Evolutionary conservation across 2,888 invertebrate genomes (phyloP).

Genomic region (Steinernema carpocapsae): DNA sequence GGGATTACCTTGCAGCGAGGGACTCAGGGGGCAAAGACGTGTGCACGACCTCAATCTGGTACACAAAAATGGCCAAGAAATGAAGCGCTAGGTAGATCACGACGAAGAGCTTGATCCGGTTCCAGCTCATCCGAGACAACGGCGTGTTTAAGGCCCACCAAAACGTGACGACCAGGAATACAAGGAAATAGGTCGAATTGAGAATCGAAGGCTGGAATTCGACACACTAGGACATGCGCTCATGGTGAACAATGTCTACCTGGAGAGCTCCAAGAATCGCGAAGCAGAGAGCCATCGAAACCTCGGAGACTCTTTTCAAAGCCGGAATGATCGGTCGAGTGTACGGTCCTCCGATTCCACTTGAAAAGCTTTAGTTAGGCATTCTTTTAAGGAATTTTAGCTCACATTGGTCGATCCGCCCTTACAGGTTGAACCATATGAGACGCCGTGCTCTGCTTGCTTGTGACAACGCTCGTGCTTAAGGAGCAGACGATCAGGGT

Average conservation of each 20-base stretch:
- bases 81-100: constrained; percentile 60
- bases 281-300: constrained; percentile 55
- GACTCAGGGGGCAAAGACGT: constrained; percentile 45
- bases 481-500: constrained; percentile 51
- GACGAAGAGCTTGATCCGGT: constrained; percentile 48
- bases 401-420: constrained; percentile 9
- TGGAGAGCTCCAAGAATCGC: constrained; percentile 57
- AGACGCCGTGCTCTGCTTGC: constrained; percentile 27
- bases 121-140: constrained; percentile 50
- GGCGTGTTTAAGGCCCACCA: constrained; percentile 67
- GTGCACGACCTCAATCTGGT: constrained; percentile 63
- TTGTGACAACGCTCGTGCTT: not conserved
- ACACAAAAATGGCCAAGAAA: constrained; percentile 59
- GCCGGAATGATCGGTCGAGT: constrained; percentile 46
- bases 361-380: not conserved
- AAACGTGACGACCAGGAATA: constrained; percentile 59
- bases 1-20: constrained; percentile 50
- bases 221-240: not conserved
- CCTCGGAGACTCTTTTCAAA: constrained; percentile 57
- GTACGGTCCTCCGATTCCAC: constrained; percentile 17
- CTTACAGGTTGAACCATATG: constrained; percentile 28
- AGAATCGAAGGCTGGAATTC: constrained; percentile 55
- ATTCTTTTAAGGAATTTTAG: not conserved
- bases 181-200: constrained; percentile 59
- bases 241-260: constrained; percentile 39